A percentile compares a stretch with the other conserved stretches of the same genome.
Evolutionary conservation across 35 echinoderm and acorn worm genomes (phyloP).

Genomic region (Amphiura filiformis): DNA sequence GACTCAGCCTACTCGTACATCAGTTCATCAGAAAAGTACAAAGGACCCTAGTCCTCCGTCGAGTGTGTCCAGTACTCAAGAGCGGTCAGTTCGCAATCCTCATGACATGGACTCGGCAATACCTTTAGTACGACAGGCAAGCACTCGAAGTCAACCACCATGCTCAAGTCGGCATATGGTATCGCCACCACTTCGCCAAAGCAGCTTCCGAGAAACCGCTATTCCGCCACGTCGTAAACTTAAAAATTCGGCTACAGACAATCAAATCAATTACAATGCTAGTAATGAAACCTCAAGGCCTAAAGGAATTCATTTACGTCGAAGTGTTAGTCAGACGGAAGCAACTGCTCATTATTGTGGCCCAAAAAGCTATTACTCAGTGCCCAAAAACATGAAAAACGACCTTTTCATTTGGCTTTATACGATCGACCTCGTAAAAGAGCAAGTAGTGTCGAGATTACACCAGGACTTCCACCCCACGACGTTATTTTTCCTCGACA

Average conservation of each 20-base stretch:
- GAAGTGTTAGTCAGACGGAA: slow-evolving; percentile 70
- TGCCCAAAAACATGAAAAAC: slow-evolving; percentile 48
- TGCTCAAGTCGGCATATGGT: background rate
- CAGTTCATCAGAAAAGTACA: slow-evolving; percentile 10
- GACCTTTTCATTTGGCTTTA: slow-evolving; percentile 26
- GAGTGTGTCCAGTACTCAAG: slow-evolving; percentile 26
- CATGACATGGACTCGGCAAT: background rate
- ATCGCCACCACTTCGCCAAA: background rate
- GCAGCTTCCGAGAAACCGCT: background rate
- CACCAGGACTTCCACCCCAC: slow-evolving; percentile 42
- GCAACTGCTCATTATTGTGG: background rate
- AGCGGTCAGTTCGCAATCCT: slow-evolving; percentile 15
- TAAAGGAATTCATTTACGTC: slow-evolving; percentile 33
- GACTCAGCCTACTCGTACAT: background rate
- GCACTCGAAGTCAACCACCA: background rate
- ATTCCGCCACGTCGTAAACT: background rate
- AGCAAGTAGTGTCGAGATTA: slow-evolving; percentile 59
- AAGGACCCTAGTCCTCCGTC: slow-evolving; percentile 9
- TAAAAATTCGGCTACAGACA: background rate
- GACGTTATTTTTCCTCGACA: slow-evolving; percentile 46
- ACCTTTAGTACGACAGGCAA: background rate
- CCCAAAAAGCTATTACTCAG: slow-evolving; percentile 48
- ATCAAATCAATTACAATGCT: background rate
- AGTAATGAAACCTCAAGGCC: background rate
- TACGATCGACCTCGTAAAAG: slow-evolving; percentile 76